A percentile compares a stretch with the other conserved stretches of the same genome.
Conservation (phyloP, 2,797 vertebrate genomes). For the Pterois miles region DNA sequence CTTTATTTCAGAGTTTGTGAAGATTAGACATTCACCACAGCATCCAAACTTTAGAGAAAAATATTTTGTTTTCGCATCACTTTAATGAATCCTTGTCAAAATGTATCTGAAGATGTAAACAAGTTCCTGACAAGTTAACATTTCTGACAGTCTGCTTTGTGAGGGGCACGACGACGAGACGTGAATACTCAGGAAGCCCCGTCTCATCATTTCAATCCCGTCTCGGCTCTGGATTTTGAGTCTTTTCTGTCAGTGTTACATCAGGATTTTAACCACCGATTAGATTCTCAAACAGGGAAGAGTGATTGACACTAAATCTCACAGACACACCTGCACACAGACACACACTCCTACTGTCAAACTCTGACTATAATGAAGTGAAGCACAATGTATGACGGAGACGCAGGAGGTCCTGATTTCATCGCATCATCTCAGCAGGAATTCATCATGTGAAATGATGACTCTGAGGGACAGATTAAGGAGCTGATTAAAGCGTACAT, state of each 20-base stretch:
- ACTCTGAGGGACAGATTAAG: neutral
- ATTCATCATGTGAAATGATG: neutral
- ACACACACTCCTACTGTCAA: neutral
- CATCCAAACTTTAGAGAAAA: neutral
- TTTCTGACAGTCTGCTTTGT: neutral
- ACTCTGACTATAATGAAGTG: neutral
- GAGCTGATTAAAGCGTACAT: neutral
- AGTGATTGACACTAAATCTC: neutral
- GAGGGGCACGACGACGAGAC: neutral
- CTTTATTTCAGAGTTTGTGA: neutral
- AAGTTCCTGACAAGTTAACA: neutral
- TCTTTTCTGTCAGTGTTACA: neutral
- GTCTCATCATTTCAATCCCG: constrained; percentile 10
- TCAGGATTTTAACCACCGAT: constrained; percentile 14
- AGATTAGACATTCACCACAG: neutral
- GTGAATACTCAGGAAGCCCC: neutral
- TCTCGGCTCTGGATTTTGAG: neutral
- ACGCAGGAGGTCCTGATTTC: neutral
- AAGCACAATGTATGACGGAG: neutral
- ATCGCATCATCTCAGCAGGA: neutral
- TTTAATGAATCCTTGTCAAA: neutral
- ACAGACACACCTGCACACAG: neutral
- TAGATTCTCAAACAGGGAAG: neutral
- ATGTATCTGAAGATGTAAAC: neutral
- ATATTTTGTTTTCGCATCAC: neutral